phyloP scores from a whole-genome alignment of 2,113 vertebrate genomes.

The Hemicordylus capensis region DNA sequence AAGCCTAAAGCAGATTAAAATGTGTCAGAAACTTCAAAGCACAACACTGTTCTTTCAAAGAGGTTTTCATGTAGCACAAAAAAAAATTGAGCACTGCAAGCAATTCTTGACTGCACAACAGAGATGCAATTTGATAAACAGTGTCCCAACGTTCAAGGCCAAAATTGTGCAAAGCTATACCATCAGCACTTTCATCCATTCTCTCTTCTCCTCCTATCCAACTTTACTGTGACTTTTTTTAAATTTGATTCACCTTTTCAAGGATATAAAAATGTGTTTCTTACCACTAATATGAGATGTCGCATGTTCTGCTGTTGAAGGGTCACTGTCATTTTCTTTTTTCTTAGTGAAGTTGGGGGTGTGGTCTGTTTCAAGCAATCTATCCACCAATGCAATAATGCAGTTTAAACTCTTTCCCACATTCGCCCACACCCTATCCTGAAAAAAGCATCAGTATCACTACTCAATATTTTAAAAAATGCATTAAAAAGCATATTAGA shows the following conservation, averaged over 20 bases:
- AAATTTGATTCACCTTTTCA: slow-evolving; percentile 41
- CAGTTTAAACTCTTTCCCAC: slow-evolving; percentile 95
- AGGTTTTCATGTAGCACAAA: slow-evolving; percentile 29
- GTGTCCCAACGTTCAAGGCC: slow-evolving; percentile 15
- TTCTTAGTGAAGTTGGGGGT: slow-evolving; percentile 39
- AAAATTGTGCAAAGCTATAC: slow-evolving; percentile 10
- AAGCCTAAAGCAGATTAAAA: slow-evolving; percentile 51
- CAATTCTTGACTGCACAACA: slow-evolving; percentile 39
- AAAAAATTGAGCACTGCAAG: background rate
- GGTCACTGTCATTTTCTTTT: slow-evolving; percentile 69
- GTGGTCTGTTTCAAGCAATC: slow-evolving; percentile 85
- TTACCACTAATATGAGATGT: slow-evolving; percentile 84
- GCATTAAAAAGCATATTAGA: background rate
- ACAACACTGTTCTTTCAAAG: slow-evolving; percentile 43
- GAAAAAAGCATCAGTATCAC: slow-evolving; percentile 76
- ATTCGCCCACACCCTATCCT: slow-evolving; percentile 96
- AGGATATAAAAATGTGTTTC: slow-evolving; percentile 28
- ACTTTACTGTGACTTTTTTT: slow-evolving; percentile 21
- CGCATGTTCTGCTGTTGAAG: slow-evolving; percentile 78
- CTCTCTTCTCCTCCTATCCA: background rate
- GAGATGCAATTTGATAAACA: slow-evolving; percentile 52
- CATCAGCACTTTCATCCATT: slow-evolving; percentile 26
- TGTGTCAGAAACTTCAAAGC: slow-evolving; percentile 33
- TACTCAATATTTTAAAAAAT: slow-evolving; percentile 32
- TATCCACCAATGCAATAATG: slow-evolving; percentile 93